These are phyloP conservation scores for Siniperca obscura DNA, from an alignment of 2,797 vertebrate genomes.

Conservation along the genomic window DNA sequence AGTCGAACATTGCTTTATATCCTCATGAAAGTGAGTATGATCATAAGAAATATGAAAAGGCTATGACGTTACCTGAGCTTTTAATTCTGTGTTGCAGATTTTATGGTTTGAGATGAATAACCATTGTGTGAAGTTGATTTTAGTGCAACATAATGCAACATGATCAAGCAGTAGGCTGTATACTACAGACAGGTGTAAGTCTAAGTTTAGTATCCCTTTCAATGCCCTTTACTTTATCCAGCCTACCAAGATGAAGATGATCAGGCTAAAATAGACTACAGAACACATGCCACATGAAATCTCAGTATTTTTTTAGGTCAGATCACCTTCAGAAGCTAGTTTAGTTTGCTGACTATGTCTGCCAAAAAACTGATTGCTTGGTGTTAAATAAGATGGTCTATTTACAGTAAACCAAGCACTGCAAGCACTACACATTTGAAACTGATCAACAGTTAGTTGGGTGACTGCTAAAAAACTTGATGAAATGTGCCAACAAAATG, in stretches of 20 bases:
- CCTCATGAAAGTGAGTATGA: background rate
- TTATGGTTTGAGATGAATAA: background rate
- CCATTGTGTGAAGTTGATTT: background rate
- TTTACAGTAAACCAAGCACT: conserved; percentile 11
- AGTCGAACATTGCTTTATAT: background rate
- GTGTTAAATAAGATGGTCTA: background rate
- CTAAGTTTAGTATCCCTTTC: background rate
- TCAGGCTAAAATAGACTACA: background rate
- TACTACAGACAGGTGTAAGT: background rate
- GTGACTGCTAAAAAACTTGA: background rate
- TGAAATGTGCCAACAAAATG: background rate
- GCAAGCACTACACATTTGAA: background rate
- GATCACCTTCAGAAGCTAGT: background rate
- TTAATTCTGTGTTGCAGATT: background rate
- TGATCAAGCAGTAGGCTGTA: background rate
- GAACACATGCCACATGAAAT: background rate
- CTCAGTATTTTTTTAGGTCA: background rate
- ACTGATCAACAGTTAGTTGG: background rate
- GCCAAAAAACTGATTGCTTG: background rate
- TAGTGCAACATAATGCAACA: conserved; percentile 2
- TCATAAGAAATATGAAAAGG: background rate
- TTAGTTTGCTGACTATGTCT: background rate
- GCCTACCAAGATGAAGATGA: background rate
- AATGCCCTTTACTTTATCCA: background rate
- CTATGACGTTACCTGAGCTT: background rate